Evolutionary conservation across 2,113 vertebrate genomes (phyloP).

Genomic region (Cebidichthys violaceus): DNA sequence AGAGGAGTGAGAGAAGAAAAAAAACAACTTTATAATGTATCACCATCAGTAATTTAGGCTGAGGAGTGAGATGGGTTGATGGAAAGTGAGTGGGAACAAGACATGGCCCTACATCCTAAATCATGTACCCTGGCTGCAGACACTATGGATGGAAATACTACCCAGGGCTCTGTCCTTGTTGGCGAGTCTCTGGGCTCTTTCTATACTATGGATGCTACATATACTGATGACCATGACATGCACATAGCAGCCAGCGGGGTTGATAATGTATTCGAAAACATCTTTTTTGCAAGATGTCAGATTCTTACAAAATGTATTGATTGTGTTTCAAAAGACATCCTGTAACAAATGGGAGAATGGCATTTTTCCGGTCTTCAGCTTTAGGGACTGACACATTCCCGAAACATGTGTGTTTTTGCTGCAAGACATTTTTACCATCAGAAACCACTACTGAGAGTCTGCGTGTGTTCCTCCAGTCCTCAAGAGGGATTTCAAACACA

Average conservation of each 20-base stretch:
- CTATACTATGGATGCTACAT: not conserved
- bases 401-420: not conserved
- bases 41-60: slow-evolving; percentile 69
- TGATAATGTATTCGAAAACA: not conserved
- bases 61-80: slow-evolving; percentile 46
- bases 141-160: not conserved
- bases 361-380: not conserved
- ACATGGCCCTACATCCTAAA: slow-evolving; percentile 36
- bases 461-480: not conserved
- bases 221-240: slow-evolving; percentile 5
- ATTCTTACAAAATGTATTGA: slow-evolving; percentile 8
- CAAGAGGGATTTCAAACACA: slow-evolving; percentile 41
- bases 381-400: too few species aligned
- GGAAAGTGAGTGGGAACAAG: slow-evolving; percentile 44
- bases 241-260: slow-evolving; percentile 12
- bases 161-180: slow-evolving; percentile 19
- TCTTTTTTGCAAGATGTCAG: not conserved
- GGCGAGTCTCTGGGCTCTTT: not conserved
- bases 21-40: slow-evolving; percentile 70
- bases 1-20: slow-evolving; percentile 43
- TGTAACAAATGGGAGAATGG: not conserved
- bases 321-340: not conserved
- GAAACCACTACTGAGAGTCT: slow-evolving; percentile 18
- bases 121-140: slow-evolving; percentile 37
- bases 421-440: slow-evolving; percentile 40